These are phyloP conservation scores for Drosophila novamexicana DNA, from an alignment of 1,140 invertebrate genomes.

Conservation along the genomic window DNA sequence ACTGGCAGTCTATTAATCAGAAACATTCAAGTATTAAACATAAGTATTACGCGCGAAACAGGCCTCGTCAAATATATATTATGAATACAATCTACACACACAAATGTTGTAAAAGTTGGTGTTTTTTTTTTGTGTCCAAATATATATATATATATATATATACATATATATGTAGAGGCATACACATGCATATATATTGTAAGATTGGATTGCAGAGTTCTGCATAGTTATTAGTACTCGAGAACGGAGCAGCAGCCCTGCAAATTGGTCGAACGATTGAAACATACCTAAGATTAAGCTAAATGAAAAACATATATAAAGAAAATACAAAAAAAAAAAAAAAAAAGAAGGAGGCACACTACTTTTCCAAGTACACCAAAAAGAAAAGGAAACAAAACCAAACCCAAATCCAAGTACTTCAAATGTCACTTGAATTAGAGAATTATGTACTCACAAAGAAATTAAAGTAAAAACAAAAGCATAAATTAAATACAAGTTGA, in stretches of 20 bases:
- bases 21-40: constrained; percentile 32
- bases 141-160: constrained; percentile 47
- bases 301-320: constrained; percentile 34
- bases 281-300: constrained; percentile 60
- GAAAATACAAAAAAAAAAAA: neutral
- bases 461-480: neutral
- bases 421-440: constrained; percentile 59
- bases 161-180: neutral
- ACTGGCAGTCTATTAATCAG: constrained; percentile 11
- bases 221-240: constrained; percentile 26
- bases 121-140: constrained; percentile 59
- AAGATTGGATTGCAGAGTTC: constrained; percentile 34
- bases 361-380: constrained; percentile 26
- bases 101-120: constrained; percentile 38
- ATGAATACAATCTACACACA: constrained; percentile 26
- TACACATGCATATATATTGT: constrained; percentile 10
- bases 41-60: constrained; percentile 38
- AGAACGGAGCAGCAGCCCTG: constrained; percentile 6
- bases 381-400: neutral
- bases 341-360: neutral
- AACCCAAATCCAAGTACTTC: constrained; percentile 21
- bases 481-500: constrained; percentile 1
- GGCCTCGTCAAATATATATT: constrained; percentile 18
- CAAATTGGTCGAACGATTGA: constrained; percentile 21
- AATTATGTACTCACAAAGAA: constrained; percentile 49